Base-by-base conservation (phyloP, 2,888 invertebrate genomes). In the Eilema caniola region DNA sequence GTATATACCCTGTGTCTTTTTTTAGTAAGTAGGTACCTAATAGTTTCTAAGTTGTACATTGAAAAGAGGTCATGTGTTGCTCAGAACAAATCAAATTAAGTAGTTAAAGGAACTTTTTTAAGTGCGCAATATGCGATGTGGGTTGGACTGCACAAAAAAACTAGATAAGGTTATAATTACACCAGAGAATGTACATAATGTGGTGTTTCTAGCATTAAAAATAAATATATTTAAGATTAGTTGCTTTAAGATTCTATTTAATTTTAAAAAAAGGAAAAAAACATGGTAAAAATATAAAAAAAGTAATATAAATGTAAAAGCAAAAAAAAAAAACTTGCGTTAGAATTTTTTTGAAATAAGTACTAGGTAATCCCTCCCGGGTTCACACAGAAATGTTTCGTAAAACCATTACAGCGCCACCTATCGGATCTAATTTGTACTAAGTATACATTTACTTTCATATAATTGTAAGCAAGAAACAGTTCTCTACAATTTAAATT, bases 41-140 rank as follows among this genome's bases (percentile, higher is more conserved):
- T 53, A 53, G 53, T 10, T 53, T n/a, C 53, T 53, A 53, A 53
- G 53, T 53, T 53, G 53, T 53, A 53, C 53, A 53, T 53, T 53
- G 10, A 53, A 53, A n/a, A 53, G 1, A 53, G 0, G 47, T 20
- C 5, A 20, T 7, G n/a, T 10, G 8, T 10, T n/a, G 3, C 20
- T 41, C 3, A 41, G 4, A 11, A 41, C 2, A 16, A n/a, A n/a
- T n/a, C n/a, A n/a, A n/a, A n/a, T n/a, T n/a, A n/a, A n/a, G n/a
- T n/a, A n/a, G n/a, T n/a, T n/a, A n/a, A n/a, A n/a, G n/a, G n/a
- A n/a, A n/a, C n/a, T n/a, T n/a, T n/a, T 4, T 47, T 20, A 47
- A 20, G 14, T 47, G 20, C 47, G 47, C 47, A 47, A 5, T 1
- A 20, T 47, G 20, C 47, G 47, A 7, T 47, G 47, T 3, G 47